These are phyloP conservation scores for Tupaia chinensis DNA, from an alignment of 2,113 vertebrate species.

Conservation along the genomic window DNA sequence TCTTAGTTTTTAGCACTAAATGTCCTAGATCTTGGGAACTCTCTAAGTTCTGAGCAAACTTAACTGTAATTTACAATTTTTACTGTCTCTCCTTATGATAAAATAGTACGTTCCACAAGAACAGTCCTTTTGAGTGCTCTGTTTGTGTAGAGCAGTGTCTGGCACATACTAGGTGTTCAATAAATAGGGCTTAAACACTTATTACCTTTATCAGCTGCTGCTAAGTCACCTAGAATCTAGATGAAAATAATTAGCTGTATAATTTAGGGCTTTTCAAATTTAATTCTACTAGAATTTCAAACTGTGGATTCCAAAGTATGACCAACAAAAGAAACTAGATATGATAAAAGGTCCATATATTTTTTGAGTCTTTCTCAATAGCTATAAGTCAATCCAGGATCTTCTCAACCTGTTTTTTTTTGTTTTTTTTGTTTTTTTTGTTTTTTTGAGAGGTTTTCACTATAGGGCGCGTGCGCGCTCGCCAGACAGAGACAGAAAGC, in stretches of 20 bases:
- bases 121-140: background rate
- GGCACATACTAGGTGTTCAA: background rate
- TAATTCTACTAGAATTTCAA: conserved; percentile 36
- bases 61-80: background rate
- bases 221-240: background rate
- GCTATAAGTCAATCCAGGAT: background rate
- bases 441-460: too few relatives aligned
- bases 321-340: background rate
- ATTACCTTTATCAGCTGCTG: background rate
- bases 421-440: too few relatives aligned
- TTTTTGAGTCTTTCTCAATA: background rate
- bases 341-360: background rate
- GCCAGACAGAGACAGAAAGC: too few relatives aligned
- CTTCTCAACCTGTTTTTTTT: background rate
- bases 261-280: background rate
- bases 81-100: background rate
- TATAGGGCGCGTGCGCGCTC: too few relatives aligned
- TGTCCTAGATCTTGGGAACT: background rate
- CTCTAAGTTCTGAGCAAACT: background rate
- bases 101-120: background rate
- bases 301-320: background rate
- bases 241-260: background rate
- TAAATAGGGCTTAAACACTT: background rate
- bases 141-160: background rate
- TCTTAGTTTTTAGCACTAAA: background rate